Evolutionary conservation across 2,888 invertebrate species (phyloP).

Genomic region (Galerucella nymphaeae): DNA sequence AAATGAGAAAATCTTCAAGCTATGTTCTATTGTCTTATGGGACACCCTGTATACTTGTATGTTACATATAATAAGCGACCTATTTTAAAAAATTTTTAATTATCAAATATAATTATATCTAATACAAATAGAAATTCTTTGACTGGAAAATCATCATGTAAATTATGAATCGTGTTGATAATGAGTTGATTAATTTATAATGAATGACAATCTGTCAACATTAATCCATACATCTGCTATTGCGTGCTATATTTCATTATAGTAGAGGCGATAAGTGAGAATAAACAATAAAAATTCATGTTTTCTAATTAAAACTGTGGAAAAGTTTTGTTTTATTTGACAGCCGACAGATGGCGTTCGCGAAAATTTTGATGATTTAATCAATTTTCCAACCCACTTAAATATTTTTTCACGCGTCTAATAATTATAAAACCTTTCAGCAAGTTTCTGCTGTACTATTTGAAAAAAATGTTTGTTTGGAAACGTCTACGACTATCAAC

Average conservation of each 20-base stretch:
- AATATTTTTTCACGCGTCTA: too few relatives aligned
- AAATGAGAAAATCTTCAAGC: too few relatives aligned
- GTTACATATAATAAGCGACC: not conserved
- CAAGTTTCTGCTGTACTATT: conserved; percentile 14
- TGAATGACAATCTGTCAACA: conserved; percentile 15
- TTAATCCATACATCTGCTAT: conserved; percentile 6
- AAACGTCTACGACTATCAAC: conserved; percentile 29
- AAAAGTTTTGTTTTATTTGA: too few relatives aligned
- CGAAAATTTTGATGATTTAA: too few relatives aligned
- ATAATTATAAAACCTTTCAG: too few relatives aligned
- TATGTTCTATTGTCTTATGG: too few relatives aligned
- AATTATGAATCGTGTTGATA: not conserved
- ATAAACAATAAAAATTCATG: not conserved
- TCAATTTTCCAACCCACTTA: too few relatives aligned
- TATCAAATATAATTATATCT: not conserved
- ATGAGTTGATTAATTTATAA: conserved; percentile 6
- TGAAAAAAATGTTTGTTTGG: conserved; percentile 36
- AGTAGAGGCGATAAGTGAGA: not conserved
- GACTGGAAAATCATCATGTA: not conserved
- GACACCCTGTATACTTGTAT: too few relatives aligned
- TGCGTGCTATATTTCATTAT: conserved; percentile 2
- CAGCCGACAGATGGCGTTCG: too few relatives aligned
- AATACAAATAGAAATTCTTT: not conserved
- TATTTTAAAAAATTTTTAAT: not conserved
- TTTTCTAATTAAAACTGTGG: not conserved